Evolutionary conservation across 2,113 vertebrate genomes (phyloP).

Genomic region (Ailuropoda melanoleuca): DNA sequence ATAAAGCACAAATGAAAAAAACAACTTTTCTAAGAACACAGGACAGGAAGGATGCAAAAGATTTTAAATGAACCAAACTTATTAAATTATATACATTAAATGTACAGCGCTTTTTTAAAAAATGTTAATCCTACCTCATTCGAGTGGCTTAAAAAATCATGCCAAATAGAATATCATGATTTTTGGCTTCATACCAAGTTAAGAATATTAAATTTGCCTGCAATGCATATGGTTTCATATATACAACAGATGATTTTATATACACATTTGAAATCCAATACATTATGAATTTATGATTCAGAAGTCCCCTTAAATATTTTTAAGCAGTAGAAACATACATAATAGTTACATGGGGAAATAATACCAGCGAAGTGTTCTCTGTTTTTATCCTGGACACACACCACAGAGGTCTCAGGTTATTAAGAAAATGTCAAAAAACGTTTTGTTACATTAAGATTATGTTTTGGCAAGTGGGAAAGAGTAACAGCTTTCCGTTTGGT

Average conservation of each 20-base stretch:
- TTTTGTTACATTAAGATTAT: neutral
- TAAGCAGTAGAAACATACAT: neutral
- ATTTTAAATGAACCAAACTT: neutral
- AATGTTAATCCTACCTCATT: neutral
- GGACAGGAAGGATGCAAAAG: neutral
- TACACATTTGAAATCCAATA: neutral
- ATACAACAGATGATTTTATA: neutral
- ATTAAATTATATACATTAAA: neutral
- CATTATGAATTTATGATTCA: neutral
- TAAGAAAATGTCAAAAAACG: neutral
- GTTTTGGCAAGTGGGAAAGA: neutral
- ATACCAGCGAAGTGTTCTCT: neutral
- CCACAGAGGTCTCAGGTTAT: neutral
- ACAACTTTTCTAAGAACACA: neutral
- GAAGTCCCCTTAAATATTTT: neutral
- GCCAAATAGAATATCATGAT: neutral
- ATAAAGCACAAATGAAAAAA: neutral
- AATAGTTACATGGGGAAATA: neutral
- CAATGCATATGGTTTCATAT: neutral
- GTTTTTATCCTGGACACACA: neutral
- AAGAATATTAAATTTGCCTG: neutral
- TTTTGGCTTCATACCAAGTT: neutral
- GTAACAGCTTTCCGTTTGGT: neutral
- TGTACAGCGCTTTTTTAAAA: neutral
- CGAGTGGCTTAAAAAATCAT: neutral